phyloP scores from a whole-genome alignment of 2,888 invertebrate species.

The Drosophila antonietae region DNA sequence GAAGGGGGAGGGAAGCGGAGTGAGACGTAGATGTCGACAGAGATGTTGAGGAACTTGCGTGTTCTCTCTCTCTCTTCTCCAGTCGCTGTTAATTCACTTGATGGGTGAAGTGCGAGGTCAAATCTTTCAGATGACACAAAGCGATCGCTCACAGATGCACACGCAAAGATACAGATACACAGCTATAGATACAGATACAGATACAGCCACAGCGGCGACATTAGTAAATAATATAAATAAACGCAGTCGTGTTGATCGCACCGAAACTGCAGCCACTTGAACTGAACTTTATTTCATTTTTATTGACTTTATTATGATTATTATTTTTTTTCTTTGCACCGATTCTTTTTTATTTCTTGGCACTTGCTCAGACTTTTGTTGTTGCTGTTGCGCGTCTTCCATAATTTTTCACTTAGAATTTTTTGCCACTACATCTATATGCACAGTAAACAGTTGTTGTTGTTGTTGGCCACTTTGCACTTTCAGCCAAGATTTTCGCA shows the following conservation, averaged over 20 bases:
- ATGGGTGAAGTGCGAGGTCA: slow-evolving; percentile 82
- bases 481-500: slow-evolving; percentile 60
- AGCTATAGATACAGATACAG: slow-evolving; percentile 21
- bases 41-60: slow-evolving; percentile 36
- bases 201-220: slow-evolving; percentile 15
- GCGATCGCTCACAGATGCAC: slow-evolving; percentile 47
- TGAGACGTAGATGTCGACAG: background rate
- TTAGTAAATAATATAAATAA: slow-evolving; percentile 40
- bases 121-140: slow-evolving; percentile 76
- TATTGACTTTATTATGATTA: slow-evolving; percentile 22
- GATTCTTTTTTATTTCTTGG: slow-evolving; percentile 31
- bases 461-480: slow-evolving; percentile 42
- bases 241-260: slow-evolving; percentile 34
- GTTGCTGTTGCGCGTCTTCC: slow-evolving; percentile 37
- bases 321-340: background rate
- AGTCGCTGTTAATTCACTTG: slow-evolving; percentile 67
- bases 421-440: slow-evolving; percentile 24
- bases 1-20: background rate
- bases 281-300: slow-evolving; percentile 38
- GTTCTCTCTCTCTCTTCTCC: background rate
- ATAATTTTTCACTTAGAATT: slow-evolving; percentile 42
- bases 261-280: slow-evolving; percentile 30
- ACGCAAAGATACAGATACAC: slow-evolving; percentile 13
- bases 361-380: slow-evolving; percentile 47
- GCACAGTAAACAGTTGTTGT: slow-evolving; percentile 28